Evolutionary conservation across 2,797 vertebrate species (phyloP).

Genomic region (Pseudochromis fuscus): DNA sequence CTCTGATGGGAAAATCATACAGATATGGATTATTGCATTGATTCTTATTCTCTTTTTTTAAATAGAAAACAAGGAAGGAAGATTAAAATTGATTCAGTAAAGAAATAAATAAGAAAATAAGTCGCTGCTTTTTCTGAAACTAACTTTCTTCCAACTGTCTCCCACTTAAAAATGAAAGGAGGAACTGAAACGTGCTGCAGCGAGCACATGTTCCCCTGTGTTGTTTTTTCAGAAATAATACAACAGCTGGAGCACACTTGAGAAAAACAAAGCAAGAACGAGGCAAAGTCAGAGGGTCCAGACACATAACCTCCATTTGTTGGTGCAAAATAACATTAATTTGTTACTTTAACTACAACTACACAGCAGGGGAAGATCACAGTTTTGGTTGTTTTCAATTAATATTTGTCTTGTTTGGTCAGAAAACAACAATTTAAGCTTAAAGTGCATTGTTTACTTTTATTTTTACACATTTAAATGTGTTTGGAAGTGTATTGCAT

Average conservation of each 20-base stretch:
- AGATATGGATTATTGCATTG: slow-evolving; percentile 70
- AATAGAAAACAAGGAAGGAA: slow-evolving; percentile 64
- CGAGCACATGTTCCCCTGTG: neutral
- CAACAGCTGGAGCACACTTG: neutral
- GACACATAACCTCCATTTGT: neutral
- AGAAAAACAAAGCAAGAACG: slow-evolving; percentile 12
- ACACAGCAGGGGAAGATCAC: neutral
- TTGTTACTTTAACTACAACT: neutral
- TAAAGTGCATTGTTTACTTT: no score
- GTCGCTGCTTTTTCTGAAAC: slow-evolving; percentile 4
- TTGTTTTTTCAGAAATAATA: slow-evolving; percentile 18
- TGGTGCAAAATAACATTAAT: slow-evolving; percentile 16
- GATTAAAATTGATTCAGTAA: slow-evolving; percentile 71
- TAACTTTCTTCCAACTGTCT: slow-evolving; percentile 12
- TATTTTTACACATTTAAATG: no score
- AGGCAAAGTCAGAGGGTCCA: neutral
- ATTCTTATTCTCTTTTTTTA: slow-evolving; percentile 64
- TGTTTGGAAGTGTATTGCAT: no score
- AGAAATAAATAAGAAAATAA: slow-evolving; percentile 30
- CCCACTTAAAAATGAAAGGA: slow-evolving; percentile 23
- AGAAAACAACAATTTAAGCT: no score
- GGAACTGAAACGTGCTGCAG: neutral
- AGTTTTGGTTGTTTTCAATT: neutral
- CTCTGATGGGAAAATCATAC: slow-evolving; percentile 57
- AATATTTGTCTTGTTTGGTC: no score